These are phyloP conservation scores for Phylloscopus trochiloides DNA, from an alignment of 2,113 vertebrate species.

Conservation along the genomic window DNA sequence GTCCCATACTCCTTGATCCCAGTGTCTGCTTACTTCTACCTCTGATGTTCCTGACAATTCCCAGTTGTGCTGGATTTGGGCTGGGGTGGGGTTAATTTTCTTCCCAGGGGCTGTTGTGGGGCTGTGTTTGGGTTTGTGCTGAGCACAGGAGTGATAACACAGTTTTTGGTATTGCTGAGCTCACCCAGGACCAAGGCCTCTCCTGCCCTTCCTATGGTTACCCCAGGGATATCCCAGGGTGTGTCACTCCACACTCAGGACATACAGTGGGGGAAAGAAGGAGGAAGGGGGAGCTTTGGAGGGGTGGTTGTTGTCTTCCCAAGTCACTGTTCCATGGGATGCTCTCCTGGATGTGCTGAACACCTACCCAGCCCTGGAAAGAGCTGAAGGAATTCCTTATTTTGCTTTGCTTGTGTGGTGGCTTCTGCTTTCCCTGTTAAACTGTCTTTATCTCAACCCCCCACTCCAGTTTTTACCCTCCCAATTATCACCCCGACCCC, in stretches of 20 bases:
- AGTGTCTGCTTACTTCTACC: not conserved
- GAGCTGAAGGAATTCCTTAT: not conserved
- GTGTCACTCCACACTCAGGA: not conserved
- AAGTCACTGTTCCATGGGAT: fast-evolving
- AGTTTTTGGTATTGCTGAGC: not conserved
- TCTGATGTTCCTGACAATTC: not conserved
- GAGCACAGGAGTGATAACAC: not conserved
- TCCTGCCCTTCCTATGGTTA: not conserved
- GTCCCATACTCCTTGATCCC: not conserved
- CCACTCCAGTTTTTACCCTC: not conserved
- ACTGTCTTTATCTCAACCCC: not conserved
- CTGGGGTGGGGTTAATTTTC: not conserved
- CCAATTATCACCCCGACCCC: fast-evolving
- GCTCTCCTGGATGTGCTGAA: not conserved
- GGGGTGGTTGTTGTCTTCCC: not conserved
- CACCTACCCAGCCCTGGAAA: not conserved
- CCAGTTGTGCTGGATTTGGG: not conserved
- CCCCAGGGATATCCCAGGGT: not conserved
- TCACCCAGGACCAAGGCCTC: not conserved
- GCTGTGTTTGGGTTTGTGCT: not conserved
- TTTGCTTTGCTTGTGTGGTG: not conserved
- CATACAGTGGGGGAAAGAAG: fast-evolving
- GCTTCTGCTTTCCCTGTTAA: not conserved
- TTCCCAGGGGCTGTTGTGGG: not conserved
- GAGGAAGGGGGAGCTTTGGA: fast-evolving